Evolutionary conservation across 1,140 invertebrate genomes (phyloP).

Genomic region (Hypothenemus hampei): DNA sequence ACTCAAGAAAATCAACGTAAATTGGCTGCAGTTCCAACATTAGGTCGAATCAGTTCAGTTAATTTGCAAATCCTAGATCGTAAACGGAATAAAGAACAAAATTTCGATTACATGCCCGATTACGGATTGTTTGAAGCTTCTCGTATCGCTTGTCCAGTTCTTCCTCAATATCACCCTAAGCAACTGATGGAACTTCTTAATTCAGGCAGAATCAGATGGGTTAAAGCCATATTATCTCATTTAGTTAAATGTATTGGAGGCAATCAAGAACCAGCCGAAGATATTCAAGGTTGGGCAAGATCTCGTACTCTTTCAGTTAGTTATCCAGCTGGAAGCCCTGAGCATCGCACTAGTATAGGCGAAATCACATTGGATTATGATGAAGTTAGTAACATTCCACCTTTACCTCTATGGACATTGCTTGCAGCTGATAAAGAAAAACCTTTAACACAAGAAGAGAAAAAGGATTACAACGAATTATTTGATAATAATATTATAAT

Average conservation of each 20-base stretch:
- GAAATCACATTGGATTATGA: slow-evolving; percentile 85
- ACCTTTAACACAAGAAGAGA: slow-evolving; percentile 45
- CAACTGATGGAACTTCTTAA: slow-evolving; percentile 98
- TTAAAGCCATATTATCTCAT: slow-evolving; percentile 96
- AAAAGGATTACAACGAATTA: slow-evolving; percentile 76
- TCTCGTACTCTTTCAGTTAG: slow-evolving; percentile 84
- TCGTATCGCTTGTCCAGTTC: slow-evolving; percentile 92
- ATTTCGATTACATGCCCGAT: slow-evolving; percentile 79
- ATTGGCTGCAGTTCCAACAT: slow-evolving; percentile 70
- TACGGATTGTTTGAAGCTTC: slow-evolving; percentile 95
- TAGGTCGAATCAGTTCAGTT: slow-evolving; percentile 75
- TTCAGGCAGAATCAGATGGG: slow-evolving; percentile 95
- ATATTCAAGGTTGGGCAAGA: slow-evolving; percentile 67
- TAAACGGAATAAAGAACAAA: slow-evolving; percentile 58
- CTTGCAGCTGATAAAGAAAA: slow-evolving; percentile 88
- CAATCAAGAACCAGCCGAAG: slow-evolving; percentile 47
- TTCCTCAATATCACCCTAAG: slow-evolving; percentile 99
- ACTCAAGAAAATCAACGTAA: slow-evolving; percentile 69
- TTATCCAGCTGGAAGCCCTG: slow-evolving; percentile 60
- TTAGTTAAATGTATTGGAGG: slow-evolving; percentile 80
- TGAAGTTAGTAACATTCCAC: slow-evolving; percentile 93
- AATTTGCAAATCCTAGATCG: slow-evolving; percentile 73
- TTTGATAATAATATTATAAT: slow-evolving; percentile 73
- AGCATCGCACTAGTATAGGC: slow-evolving; percentile 45
- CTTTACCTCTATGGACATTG: slow-evolving; percentile 92